Evolutionary conservation across 2,797 vertebrate species (phyloP).

Genomic region (Anguilla anguilla): DNA sequence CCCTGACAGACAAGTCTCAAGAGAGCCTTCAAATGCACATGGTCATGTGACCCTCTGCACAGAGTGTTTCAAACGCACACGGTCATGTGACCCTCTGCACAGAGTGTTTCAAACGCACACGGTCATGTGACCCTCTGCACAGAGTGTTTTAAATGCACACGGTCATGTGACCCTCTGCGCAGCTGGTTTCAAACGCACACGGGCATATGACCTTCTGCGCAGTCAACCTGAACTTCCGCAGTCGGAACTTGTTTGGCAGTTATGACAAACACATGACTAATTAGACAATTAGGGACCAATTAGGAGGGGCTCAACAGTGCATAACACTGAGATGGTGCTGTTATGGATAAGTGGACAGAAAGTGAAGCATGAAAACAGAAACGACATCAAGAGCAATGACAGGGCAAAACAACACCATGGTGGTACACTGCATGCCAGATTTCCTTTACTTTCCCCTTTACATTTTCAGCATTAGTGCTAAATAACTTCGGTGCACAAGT

Average conservation of each 20-base stretch:
- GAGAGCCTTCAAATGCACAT: too few relatives aligned
- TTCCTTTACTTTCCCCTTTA: background rate
- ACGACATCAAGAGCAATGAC: background rate
- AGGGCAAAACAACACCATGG: background rate
- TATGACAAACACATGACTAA: background rate
- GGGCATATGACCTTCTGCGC: background rate
- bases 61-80: too few relatives aligned
- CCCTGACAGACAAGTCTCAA: too few relatives aligned
- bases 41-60: too few relatives aligned
- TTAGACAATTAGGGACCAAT: background rate
- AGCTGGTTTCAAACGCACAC: background rate
- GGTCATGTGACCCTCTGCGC: too few relatives aligned
- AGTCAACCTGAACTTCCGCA: background rate
- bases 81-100: too few relatives aligned
- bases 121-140: too few relatives aligned
- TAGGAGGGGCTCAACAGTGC: background rate
- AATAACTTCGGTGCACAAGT: too few relatives aligned
- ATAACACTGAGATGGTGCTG: background rate
- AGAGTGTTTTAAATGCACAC: too few relatives aligned
- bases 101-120: too few relatives aligned
- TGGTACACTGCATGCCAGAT: background rate
- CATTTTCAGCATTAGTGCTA: background rate
- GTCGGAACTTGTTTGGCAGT: background rate
- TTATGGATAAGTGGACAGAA: background rate
- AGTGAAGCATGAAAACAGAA: background rate